These are phyloP conservation scores for Carduelis carduelis DNA, from an alignment of 2,797 vertebrate genomes.

Conservation along the genomic window DNA sequence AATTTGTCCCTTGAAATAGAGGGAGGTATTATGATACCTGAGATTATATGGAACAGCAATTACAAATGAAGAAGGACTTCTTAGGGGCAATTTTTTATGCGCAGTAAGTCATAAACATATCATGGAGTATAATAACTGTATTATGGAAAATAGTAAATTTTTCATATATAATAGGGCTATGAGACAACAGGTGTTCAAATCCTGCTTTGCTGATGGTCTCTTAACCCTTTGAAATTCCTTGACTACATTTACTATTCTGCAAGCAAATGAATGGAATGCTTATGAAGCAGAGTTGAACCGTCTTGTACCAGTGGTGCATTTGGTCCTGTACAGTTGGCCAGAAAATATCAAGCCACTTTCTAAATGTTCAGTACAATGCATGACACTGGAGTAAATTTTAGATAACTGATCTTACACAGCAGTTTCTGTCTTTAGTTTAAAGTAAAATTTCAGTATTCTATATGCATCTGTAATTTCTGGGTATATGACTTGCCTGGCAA, in stretches of 20 bases:
- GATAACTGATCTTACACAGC: neutral
- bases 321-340: neutral
- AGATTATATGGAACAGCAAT: neutral
- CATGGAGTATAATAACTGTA: neutral
- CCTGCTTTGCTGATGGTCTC: neutral
- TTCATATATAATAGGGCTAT: neutral
- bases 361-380: neutral
- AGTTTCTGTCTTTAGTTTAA: neutral
- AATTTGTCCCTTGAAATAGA: neutral
- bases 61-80: neutral
- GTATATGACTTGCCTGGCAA: neutral
- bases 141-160: neutral
- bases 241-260: neutral
- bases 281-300: neutral
- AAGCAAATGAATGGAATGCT: neutral
- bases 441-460: neutral
- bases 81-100: neutral
- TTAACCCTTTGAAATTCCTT: neutral
- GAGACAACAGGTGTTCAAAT: neutral
- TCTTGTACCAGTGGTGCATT: neutral
- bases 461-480: neutral
- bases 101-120: neutral
- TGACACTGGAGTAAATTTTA: neutral
- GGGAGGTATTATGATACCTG: neutral
- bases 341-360: neutral